A percentile compares a stretch with the other conserved stretches of the same genome.
Evolutionary conservation across 2,888 invertebrate genomes (phyloP).

Genomic region (Orthosia gracilis): DNA sequence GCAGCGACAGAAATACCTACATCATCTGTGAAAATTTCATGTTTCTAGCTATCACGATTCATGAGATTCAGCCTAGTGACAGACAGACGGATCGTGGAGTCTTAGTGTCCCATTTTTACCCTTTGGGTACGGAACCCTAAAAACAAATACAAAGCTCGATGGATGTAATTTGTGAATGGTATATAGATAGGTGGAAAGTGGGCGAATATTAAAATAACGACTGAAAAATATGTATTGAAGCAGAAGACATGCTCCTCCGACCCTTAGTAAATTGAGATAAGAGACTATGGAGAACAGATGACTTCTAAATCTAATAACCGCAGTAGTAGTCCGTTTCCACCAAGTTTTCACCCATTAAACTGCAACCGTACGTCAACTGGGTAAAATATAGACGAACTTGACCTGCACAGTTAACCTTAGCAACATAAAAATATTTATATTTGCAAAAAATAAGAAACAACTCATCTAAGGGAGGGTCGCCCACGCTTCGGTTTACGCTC

Average conservation of each 20-base stretch:
- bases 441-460: constrained; percentile 20
- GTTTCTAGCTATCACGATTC: too few species aligned
- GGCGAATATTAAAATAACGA: background rate
- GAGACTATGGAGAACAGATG: background rate
- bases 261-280: too few species aligned
- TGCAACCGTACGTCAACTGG: background rate
- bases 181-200: background rate
- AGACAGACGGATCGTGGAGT: too few species aligned
- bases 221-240: background rate
- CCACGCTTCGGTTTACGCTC: constrained; percentile 36
- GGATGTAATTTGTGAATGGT: background rate
- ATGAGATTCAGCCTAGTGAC: too few species aligned
- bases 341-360: background rate
- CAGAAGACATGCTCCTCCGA: background rate
- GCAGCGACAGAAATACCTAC: too few species aligned
- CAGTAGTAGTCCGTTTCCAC: background rate
- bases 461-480: constrained; percentile 34
- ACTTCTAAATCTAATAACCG: background rate
- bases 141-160: background rate
- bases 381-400: constrained; percentile 3
- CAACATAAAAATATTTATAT: constrained; percentile 23
- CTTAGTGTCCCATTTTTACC: too few species aligned
- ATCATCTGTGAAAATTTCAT: too few species aligned
- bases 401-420: constrained; percentile 2
- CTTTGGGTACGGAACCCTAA: too few species aligned